Conservation (phyloP, 2,888 invertebrate genomes). For the Caenorhabditis macrosperma region DNA sequence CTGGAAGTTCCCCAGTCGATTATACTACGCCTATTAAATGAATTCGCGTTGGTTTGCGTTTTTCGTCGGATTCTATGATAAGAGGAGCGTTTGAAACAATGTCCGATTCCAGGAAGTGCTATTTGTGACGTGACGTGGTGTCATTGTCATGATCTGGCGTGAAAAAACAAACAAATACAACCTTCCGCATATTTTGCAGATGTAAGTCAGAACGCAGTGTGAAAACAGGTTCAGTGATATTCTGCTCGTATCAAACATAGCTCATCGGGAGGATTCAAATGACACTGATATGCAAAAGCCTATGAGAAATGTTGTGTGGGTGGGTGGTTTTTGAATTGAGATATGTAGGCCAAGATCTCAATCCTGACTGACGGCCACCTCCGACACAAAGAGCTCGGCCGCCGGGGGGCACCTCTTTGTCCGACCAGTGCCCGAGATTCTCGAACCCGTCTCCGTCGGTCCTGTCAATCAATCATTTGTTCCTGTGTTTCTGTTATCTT, state of each 20-base stretch:
- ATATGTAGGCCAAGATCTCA: not conserved
- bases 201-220: not conserved
- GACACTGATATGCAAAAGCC: no score
- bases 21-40: no score
- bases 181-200: not conserved
- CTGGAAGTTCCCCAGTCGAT: no score
- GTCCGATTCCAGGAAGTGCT: not conserved
- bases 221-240: no score
- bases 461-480: slow-evolving; percentile 56
- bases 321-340: no score
- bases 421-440: slow-evolving; percentile 26
- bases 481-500: slow-evolving; percentile 37
- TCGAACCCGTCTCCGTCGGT: slow-evolving; percentile 12
- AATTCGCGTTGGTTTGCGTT: no score
- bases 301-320: no score
- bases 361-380: not conserved
- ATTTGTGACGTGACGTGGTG: no score
- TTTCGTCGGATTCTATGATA: no score
- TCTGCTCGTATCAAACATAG: no score
- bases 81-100: no score
- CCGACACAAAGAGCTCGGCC: not conserved
- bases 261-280: no score
- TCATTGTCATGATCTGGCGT: not conserved
- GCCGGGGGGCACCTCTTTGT: not conserved
- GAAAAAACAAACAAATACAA: not conserved